Percentiles rank a stretch among this genome's conserved stretches.
Evolutionary conservation across 2,888 invertebrate species (phyloP).

Genomic region (Deilephila porcellus): DNA sequence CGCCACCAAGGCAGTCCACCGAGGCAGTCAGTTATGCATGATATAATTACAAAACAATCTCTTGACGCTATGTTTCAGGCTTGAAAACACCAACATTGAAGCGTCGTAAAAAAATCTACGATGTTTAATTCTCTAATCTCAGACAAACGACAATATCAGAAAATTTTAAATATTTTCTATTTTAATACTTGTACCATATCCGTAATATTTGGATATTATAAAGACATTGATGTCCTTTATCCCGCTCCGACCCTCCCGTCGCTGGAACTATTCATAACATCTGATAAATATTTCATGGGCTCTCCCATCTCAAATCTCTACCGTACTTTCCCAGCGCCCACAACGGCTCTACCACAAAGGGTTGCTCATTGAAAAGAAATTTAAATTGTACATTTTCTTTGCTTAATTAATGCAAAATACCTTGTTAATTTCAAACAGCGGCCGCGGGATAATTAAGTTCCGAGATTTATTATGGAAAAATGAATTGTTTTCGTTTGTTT

Average conservation of each 20-base stretch:
- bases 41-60: no score
- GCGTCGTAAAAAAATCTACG: no score
- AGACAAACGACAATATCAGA: no score
- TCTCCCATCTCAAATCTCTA: conserved; percentile 2
- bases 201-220: background rate
- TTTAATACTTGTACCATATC: background rate
- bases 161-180: no score
- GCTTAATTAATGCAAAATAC: conserved; percentile 19
- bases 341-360: conserved; percentile 8
- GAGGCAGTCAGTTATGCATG: no score
- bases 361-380: conserved; percentile 23
- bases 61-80: no score
- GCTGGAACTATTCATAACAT: conserved; percentile 16
- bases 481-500: conserved; percentile 24
- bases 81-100: no score
- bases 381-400: conserved; percentile 21
- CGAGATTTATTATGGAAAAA: conserved; percentile 24
- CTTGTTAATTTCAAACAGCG: conserved; percentile 23
- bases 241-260: background rate
- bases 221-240: conserved; percentile 12
- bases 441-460: conserved; percentile 19
- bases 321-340: background rate
- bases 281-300: conserved; percentile 25
- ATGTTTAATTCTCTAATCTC: no score
- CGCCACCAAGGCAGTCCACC: no score